phyloP scores from a whole-genome alignment of 1,140 invertebrate genomes.

The Bombus waltoni region DNA sequence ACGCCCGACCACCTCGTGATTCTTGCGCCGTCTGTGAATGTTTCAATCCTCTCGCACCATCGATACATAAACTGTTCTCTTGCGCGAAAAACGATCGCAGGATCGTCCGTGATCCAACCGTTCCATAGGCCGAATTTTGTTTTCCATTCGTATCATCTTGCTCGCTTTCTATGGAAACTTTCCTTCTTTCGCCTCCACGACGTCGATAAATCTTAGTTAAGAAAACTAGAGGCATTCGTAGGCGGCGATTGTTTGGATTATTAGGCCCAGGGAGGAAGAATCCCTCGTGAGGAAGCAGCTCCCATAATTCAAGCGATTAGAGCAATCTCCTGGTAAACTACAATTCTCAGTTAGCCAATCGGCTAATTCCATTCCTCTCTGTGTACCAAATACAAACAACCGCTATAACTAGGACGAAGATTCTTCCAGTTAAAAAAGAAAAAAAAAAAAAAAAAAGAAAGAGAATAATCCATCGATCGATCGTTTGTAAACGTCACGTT shows the following conservation, averaged over 20 bases:
- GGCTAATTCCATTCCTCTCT: not conserved
- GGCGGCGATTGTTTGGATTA: constrained; percentile 3
- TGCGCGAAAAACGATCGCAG: not conserved
- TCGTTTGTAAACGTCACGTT: not conserved
- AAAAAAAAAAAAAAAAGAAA: not conserved
- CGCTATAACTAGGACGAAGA: too few relatives aligned
- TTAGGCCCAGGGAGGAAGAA: not conserved
- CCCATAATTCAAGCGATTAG: constrained; percentile 23
- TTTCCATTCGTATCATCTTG: not conserved
- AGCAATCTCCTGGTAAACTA: constrained; percentile 14
- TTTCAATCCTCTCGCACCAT: constrained; percentile 38
- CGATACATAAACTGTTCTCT: constrained; percentile 50
- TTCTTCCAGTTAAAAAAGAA: not conserved
- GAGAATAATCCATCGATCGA: not conserved
- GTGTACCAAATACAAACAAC: not conserved
- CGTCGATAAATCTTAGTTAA: not conserved
- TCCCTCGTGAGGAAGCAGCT: not conserved
- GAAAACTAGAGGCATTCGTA: not conserved
- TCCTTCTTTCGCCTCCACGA: not conserved
- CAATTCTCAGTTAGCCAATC: not conserved
- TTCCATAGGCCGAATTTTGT: too few relatives aligned
- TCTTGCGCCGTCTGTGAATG: constrained; percentile 14
- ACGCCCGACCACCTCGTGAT: constrained; percentile 5
- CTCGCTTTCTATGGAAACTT: too few relatives aligned
- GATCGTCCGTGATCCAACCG: too few relatives aligned